Evolutionary conservation across 2,113 vertebrate species (phyloP).

Genomic region (Prionailurus bengalensis): DNA sequence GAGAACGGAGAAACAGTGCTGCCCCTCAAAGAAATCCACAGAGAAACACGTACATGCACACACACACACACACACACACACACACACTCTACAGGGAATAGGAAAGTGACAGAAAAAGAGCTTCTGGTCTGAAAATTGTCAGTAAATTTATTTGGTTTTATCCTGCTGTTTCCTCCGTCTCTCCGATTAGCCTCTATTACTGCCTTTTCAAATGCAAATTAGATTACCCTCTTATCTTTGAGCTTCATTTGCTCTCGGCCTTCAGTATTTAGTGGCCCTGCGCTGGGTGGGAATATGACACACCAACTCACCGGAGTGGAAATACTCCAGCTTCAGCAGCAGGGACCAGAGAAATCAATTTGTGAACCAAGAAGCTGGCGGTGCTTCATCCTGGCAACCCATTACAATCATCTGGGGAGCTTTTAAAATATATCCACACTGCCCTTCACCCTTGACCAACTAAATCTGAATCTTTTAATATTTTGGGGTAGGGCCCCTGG

Average conservation of each 20-base stretch:
- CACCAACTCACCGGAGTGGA: not conserved
- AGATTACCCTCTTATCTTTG: not conserved
- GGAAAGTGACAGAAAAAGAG: not conserved
- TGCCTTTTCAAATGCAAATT: conserved; percentile 45
- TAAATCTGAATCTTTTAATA: not conserved
- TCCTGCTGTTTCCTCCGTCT: not conserved
- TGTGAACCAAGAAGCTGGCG: fast-evolving
- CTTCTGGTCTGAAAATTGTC: not conserved
- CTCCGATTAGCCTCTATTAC: not conserved
- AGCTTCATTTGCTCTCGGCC: not conserved
- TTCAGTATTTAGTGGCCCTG: not conserved
- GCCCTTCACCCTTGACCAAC: not conserved
- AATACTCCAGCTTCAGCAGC: not conserved
- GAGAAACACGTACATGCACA: not conserved
- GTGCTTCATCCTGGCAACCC: not conserved
- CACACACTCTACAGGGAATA: not conserved
- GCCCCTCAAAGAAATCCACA: not conserved
- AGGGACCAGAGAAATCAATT: not conserved
- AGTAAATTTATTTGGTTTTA: not conserved
- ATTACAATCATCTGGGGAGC: not conserved
- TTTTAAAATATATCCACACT: not conserved
- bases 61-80: not conserved
- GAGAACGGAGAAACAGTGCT: not conserved
- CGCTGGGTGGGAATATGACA: not conserved
- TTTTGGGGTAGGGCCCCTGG: not conserved